Evolutionary conservation across 2,888 invertebrate genomes (phyloP).

Genomic region (Deroplatys truncata): DNA sequence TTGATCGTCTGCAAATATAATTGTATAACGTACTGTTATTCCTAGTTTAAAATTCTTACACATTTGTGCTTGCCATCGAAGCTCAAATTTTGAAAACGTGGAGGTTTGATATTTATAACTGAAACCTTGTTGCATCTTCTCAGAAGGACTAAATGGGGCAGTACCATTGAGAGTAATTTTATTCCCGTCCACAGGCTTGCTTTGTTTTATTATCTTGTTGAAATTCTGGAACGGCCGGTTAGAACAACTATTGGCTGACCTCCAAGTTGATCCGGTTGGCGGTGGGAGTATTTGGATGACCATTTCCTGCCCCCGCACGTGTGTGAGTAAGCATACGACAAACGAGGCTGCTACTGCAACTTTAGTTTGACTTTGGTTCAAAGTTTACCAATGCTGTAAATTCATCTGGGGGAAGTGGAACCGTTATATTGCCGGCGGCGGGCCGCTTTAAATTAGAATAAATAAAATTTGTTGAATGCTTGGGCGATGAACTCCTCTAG

Average conservation of each 20-base stretch:
- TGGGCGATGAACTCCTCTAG: neutral
- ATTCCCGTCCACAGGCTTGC: neutral
- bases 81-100: neutral
- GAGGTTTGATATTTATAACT: neutral
- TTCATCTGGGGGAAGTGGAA: neutral
- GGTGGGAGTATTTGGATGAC: neutral
- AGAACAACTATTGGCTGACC: neutral
- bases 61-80: too few relatives aligned
- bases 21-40: too few relatives aligned
- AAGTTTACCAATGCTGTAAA: conserved; percentile 7
- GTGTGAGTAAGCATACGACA: neutral
- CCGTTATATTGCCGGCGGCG: neutral
- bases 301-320: neutral
- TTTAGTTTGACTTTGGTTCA: neutral
- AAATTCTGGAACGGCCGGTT: neutral
- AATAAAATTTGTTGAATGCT: neutral
- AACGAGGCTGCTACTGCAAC: neutral
- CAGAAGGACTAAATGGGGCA: neutral
- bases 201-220: neutral
- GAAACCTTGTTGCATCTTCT: neutral
- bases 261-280: neutral
- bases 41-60: too few relatives aligned
- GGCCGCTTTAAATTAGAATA: neutral
- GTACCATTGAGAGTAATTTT: neutral
- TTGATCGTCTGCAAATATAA: too few relatives aligned